Conservation (phyloP, 2,113 vertebrate species). For the Ptilorrhoa leucosticta region DNA sequence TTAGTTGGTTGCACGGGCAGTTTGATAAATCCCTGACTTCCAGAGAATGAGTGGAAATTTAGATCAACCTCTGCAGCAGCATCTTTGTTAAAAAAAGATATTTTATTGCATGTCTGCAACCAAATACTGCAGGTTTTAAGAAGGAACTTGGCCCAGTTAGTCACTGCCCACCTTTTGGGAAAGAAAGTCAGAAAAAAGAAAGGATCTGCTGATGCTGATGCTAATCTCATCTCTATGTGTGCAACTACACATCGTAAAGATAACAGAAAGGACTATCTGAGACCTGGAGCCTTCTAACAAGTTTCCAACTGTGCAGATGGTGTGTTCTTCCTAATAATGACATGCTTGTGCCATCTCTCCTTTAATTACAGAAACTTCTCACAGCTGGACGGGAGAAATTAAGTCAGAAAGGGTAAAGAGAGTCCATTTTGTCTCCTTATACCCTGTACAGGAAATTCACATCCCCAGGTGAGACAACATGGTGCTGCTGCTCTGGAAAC, state of each 20-base stretch:
- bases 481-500: background rate
- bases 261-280: conserved; percentile 1
- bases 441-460: background rate
- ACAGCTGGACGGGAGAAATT: conserved; percentile 26
- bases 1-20: background rate
- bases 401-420: conserved; percentile 20
- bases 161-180: background rate
- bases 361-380: conserved; percentile 51
- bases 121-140: background rate
- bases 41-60: background rate
- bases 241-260: background rate
- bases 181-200: background rate
- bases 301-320: conserved; percentile 41
- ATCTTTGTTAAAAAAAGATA: background rate
- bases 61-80: background rate
- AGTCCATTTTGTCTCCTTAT: background rate
- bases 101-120: background rate
- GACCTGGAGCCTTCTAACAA: conserved; percentile 18
- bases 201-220: background rate
- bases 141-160: background rate
- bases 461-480: background rate
- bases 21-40: background rate
- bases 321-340: conserved; percentile 22
- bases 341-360: background rate
- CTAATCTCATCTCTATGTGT: background rate